These are phyloP conservation scores for Coenonympha glycerion DNA, from an alignment of 2,888 invertebrate species.

Conservation along the genomic window DNA sequence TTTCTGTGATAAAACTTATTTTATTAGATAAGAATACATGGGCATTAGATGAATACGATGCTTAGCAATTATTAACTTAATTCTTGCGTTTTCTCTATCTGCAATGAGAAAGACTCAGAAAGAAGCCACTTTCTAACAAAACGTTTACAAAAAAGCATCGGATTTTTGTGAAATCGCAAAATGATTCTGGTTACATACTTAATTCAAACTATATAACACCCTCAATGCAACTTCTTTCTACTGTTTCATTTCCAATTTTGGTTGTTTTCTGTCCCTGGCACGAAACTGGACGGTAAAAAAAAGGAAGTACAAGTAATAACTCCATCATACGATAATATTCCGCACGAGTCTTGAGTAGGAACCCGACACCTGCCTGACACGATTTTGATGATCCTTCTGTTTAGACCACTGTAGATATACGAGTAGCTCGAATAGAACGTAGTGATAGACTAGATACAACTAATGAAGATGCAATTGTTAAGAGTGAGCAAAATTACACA, in stretches of 20 bases:
- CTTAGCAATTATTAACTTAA: too few species aligned
- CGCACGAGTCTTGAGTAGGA: conserved; percentile 74
- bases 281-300: conserved; percentile 57
- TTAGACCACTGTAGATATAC: conserved; percentile 52
- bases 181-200: conserved; percentile 4
- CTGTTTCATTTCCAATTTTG: conserved; percentile 61
- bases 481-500: conserved; percentile 23
- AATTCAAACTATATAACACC: background rate
- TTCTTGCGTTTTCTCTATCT: too few species aligned
- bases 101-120: too few species aligned
- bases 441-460: conserved; percentile 37
- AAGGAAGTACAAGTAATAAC: conserved; percentile 76
- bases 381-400: conserved; percentile 28
- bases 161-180: background rate
- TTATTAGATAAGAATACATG: too few species aligned
- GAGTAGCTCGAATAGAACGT: conserved; percentile 39
- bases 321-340: conserved; percentile 63
- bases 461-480: conserved; percentile 40
- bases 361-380: conserved; percentile 56
- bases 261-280: conserved; percentile 64
- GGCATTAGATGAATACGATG: too few species aligned
- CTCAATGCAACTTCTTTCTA: conserved; percentile 35
- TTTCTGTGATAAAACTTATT: too few species aligned
- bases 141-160: too few species aligned
- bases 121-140: too few species aligned